phyloP scores from a whole-genome alignment of 2,113 vertebrate genomes.

The Terrapene triunguis region DNA sequence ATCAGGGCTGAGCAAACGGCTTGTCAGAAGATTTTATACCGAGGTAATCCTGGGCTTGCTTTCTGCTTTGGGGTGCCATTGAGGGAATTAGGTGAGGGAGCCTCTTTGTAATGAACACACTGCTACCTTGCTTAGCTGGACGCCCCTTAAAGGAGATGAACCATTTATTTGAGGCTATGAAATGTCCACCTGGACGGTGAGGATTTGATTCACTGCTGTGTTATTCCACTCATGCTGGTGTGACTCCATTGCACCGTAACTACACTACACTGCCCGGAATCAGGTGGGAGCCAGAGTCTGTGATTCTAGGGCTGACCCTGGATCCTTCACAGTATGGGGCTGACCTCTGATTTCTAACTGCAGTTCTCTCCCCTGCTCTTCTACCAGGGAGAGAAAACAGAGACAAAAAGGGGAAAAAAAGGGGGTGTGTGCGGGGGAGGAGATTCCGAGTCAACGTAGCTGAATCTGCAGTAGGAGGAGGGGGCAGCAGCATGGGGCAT shows the following conservation, averaged over 20 bases:
- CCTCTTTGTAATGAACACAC: background rate
- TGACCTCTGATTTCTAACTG: background rate
- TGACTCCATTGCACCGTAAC: background rate
- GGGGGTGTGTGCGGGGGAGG: background rate
- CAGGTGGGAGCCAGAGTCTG: background rate
- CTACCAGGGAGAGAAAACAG: rapidly evolving
- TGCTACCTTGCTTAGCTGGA: background rate
- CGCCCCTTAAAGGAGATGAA: background rate
- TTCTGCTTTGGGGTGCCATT: constrained; percentile 51
- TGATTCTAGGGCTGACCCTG: background rate
- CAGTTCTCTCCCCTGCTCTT: background rate
- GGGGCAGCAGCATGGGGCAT: background rate
- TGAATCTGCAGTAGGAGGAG: background rate
- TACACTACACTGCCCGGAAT: background rate
- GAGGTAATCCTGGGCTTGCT: constrained; percentile 45
- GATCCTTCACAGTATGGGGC: background rate
- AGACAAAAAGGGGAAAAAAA: background rate
- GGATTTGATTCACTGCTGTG: rapidly evolving
- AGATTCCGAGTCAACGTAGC: background rate
- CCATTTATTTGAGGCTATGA: rapidly evolving
- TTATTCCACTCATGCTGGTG: background rate
- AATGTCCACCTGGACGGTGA: background rate
- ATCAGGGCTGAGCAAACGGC: constrained; percentile 68
- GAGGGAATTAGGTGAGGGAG: constrained; percentile 35
- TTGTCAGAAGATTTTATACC: constrained; percentile 67